Evolutionary conservation across 2,888 invertebrate genomes (phyloP), one percentile per base, ranked within the genome.

Genomic region (Drosophila mettleri): DNA sequence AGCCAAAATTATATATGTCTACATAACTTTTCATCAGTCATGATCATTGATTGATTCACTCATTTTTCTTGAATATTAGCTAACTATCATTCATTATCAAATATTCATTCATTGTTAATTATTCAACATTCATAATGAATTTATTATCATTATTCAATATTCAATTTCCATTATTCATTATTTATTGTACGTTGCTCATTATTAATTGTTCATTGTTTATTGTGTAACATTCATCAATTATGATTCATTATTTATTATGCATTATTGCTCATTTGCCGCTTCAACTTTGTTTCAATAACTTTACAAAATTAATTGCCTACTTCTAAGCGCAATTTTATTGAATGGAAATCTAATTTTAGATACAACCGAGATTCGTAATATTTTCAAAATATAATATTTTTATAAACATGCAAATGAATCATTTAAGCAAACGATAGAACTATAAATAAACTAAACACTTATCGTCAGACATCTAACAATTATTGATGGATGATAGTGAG

Each of bases 291-390:
- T 24, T 22, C 9, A 33, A 0, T 7, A 7, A 5, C 27, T 24
- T 6, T 16, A 4, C 22, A 24, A 22, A 27, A 52, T 48, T 18
- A 1, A 27, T 67, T 64, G 74, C 70, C 76, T 77, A 77, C 67
- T 77, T 77, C 63, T 55, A 5, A 29, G 74, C 16, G 61, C 1
- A n/a, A n/a, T 22, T 6, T 31, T 36, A 16, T 12, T 24, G n/a
- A 12, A 18, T 41, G n/a, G n/a, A 5, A 20, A 16, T 29, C 2
- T 20, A 6, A 27, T 16, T 24, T n/a, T 2, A 0, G n/a, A 24
- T n/a, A n/a, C 16, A 5, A 16, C n/a, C n/a, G 36, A 18, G 14
- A 14, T 4, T 16, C 4, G 1, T 10, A 27, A 16, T 27, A 8
- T 16, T 45, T 9, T 12, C 2, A 1, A 1, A 9, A 16, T 4